Evolutionary conservation across 1,140 invertebrate species (phyloP), one percentile per base, ranked within the genome.

Genomic region (Melitaea cinxia): DNA sequence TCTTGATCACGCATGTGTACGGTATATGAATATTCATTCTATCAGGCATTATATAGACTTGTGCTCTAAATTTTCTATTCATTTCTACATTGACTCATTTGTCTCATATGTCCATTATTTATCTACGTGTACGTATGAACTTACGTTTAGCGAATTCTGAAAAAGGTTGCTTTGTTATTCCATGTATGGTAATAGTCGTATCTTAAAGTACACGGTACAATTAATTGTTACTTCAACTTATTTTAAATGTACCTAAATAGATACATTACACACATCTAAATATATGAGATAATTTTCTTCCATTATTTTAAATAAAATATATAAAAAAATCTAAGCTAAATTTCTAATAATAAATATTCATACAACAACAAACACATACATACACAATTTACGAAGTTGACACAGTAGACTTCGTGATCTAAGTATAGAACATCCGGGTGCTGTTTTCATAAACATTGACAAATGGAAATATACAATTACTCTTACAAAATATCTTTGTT

Each of bases 1-100:
- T 57, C 45, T 64, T 21, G 54, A 64, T 64, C 62, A 64, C 62
- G 54, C 62, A 50, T 49, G 49, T 24, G 45, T 6, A 64, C 62
- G 15, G 24, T 45, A 17, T 19, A 64, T 64, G 62, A 56, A 57
- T 64, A 64, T 64, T 64, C 62, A 64, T 49, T 17, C 2, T 53
- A 45, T 56, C 23, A n/a, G 45, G n/a, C 10, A 14, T 24, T 37
- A 47, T 28, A 28, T 21, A 7, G 17, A 42, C 42, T 17, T 14
- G 4, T 52, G 53, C 42, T 64, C 62, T 52, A 50, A 30, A 50
- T 50, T 50, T 50, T 49, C 26, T 42, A 24, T 62, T 47, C 21
- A 14, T 12, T 2, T n/a, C 23, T 5, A 23, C 15, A 14, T 24
- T 62, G 35, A 30, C 15, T 62, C 59, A 62, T 26, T 62, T 37